Percentiles rank a stretch among this genome's conserved stretches.
Conservation (phyloP, 2,113 vertebrate genomes). For the Numenius arquata region DNA sequence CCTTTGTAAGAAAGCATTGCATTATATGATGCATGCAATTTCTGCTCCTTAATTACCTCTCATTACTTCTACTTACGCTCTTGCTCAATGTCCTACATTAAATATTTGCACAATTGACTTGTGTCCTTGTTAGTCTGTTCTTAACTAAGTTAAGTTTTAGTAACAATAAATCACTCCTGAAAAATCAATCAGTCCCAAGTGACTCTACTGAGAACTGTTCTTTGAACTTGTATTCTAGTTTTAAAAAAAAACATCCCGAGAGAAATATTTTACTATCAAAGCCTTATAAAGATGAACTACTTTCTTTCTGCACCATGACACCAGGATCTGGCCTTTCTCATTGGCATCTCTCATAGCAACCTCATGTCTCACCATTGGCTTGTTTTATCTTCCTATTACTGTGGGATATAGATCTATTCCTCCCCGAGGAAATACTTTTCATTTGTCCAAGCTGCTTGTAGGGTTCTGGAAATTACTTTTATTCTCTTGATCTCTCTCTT, state of each 20-base stretch:
- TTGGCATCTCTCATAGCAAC: not conserved
- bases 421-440: not conserved
- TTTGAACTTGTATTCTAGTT: slow-evolving; percentile 7
- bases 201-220: not conserved
- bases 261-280: not conserved
- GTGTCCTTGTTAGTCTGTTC: not conserved
- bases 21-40: not conserved
- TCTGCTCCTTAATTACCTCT: slow-evolving; percentile 21
- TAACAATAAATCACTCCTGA: not conserved
- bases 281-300: not conserved
- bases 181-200: slow-evolving; percentile 1
- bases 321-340: slow-evolving; percentile 6
- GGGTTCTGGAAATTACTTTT: slow-evolving; percentile 14
- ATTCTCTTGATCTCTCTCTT: slow-evolving; percentile 22
- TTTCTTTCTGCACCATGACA: not conserved
- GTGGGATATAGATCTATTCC: not conserved
- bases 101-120: slow-evolving; percentile 12
- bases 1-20: not conserved
- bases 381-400: not conserved
- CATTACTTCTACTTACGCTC: not conserved
- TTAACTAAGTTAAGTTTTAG: slow-evolving; percentile 15
- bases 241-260: not conserved
- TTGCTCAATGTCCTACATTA: not conserved
- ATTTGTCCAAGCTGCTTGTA: not conserved
- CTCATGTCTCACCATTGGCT: not conserved